Evolutionary conservation across 2,888 invertebrate genomes (phyloP), one percentile per base, ranked within the genome.

Genomic region (Macaria liturata): DNA sequence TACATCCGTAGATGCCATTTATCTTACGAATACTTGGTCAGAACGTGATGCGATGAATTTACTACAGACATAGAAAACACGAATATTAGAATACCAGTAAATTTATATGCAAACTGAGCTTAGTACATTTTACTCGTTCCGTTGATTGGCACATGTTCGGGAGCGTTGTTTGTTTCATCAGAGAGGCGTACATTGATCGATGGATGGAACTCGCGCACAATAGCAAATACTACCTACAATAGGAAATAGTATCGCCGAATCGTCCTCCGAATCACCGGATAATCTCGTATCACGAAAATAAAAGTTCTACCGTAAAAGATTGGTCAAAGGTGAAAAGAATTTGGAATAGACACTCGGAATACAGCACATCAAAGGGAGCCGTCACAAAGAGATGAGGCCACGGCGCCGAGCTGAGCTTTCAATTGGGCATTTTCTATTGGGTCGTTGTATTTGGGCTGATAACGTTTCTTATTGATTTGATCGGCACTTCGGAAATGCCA

Each of bases 261-360:
- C 30, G 34, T 37, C 9, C 9, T 30, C 37, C 39, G 32, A 44
- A 34, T 37, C 34, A 32, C 37, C 9, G 9, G 32, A 57, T 49
- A 64, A 61, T 45, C 45, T 54, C 61, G 59, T 64, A 62, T 67
- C 62, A 64, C 45, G 37, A 69, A 76, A 50, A 59, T 57, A 61
- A 60, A 57, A 42, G 46, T 42, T 54, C 42, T 40, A 45, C 51
- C 44, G 40, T 47, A 45, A 68, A 73, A 75, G 62, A 77, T 80
- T 78, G 80, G 82, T 75, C 79, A 81, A 83, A 84, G 79, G 80
- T 78, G 74, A 78, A 78, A 76, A 73, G 75, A 75, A 83, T 78
- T 76, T 60, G 72, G 67, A 75, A 80, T 74, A 80, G 75, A 70
- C 75, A 75, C 71, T 70, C 75, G 51, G 66, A 51, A 64, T 64